Evolutionary conservation across 2,113 vertebrate species (phyloP).

Genomic region (Clarias gariepinus): DNA sequence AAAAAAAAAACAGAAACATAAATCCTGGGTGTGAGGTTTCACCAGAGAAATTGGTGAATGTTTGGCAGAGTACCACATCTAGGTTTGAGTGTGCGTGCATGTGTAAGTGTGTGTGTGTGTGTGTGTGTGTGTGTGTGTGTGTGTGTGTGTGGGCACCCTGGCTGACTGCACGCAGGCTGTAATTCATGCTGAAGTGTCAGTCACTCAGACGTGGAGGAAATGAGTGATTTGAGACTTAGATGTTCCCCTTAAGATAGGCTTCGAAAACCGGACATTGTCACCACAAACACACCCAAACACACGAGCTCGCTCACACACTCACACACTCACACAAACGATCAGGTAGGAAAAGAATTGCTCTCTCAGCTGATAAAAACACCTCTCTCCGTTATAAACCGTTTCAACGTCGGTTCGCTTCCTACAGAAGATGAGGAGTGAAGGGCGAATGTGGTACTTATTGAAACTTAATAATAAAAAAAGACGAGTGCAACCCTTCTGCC

Average conservation of each 20-base stretch:
- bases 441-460: neutral
- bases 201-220: neutral
- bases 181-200: neutral
- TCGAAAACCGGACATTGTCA: neutral
- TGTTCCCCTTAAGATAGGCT: neutral
- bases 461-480: neutral
- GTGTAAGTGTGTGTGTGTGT: no score
- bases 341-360: slow-evolving; percentile 55
- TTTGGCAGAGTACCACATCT: neutral
- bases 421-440: slow-evolving; percentile 25
- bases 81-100: neutral
- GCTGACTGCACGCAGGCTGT: neutral
- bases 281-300: slow-evolving; percentile 41
- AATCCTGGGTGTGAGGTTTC: neutral
- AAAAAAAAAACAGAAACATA: neutral
- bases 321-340: slow-evolving; percentile 39
- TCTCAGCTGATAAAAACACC: slow-evolving; percentile 56
- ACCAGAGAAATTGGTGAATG: neutral
- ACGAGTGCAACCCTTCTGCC: slow-evolving; percentile 43
- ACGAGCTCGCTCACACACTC: slow-evolving; percentile 11
- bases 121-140: neutral
- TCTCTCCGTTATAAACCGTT: slow-evolving; percentile 21
- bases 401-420: slow-evolving; percentile 18
- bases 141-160: neutral
- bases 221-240: neutral